Conservation (phyloP, 2,113 vertebrate genomes). For the Pelecanoides urinatrix region DNA sequence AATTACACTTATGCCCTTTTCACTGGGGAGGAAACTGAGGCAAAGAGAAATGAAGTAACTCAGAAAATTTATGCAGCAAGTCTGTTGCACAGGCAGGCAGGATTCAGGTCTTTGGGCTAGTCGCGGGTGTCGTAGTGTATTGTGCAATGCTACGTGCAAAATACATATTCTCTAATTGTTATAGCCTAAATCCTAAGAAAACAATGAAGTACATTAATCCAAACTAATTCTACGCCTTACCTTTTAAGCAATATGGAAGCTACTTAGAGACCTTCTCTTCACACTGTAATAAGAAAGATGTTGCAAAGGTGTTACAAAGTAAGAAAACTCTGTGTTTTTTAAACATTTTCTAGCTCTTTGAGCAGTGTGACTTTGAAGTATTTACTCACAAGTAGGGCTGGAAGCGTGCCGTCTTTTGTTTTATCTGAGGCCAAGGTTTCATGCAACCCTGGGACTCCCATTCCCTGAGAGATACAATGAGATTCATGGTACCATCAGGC, state of each 20-base stretch:
- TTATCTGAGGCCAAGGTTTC: background rate
- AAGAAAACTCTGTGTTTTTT: accelerated
- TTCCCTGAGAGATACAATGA: background rate
- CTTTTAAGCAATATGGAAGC: background rate
- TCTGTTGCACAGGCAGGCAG: background rate
- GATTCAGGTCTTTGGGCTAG: background rate
- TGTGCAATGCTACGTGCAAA: background rate
- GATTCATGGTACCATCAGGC: background rate
- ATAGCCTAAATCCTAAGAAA: background rate
- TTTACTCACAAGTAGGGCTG: background rate
- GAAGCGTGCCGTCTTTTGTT: background rate
- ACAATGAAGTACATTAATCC: background rate
- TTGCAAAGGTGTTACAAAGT: background rate
- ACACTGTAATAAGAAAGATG: background rate
- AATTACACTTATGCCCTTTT: background rate
- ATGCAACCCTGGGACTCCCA: background rate
- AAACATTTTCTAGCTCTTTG: background rate
- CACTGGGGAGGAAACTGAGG: slow-evolving; percentile 16
- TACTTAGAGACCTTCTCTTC: background rate
- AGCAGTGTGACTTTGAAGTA: background rate
- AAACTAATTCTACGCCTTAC: background rate
- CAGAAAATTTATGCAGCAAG: background rate
- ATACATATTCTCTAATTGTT: background rate
- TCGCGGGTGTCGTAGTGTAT: accelerated
- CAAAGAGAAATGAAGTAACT: background rate